phyloP scores from a whole-genome alignment of 1,140 invertebrate genomes.

The Drosophila equinoxialis region DNA sequence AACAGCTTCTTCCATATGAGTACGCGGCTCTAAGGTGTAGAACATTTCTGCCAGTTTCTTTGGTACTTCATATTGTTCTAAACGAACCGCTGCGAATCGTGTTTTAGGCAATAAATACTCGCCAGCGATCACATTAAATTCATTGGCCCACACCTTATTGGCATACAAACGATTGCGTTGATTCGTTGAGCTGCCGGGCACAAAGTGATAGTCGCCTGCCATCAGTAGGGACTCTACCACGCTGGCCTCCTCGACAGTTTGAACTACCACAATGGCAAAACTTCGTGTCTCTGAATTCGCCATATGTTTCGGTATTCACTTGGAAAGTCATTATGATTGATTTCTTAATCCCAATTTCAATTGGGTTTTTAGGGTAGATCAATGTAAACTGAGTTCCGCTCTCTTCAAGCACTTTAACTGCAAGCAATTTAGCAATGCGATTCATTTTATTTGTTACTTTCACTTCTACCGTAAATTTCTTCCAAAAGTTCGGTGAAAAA shows the following conservation, averaged over 20 bases:
- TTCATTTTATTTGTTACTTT: conserved; percentile 80
- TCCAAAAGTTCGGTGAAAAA: conserved; percentile 75
- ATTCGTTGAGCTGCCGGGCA: conserved; percentile 13
- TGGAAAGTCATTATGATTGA: conserved; percentile 37
- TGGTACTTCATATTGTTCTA: conserved; percentile 85
- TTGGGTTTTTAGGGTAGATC: conserved; percentile 25
- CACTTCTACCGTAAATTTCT: conserved; percentile 71
- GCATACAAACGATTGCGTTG: conserved; percentile 64
- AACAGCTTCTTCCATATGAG: conserved; percentile 70
- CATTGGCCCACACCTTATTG: conserved; percentile 71
- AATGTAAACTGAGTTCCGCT: conserved; percentile 72
- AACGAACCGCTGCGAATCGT: conserved; percentile 79
- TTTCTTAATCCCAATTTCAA: not conserved
- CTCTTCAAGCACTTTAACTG: conserved; percentile 68
- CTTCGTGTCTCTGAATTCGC: conserved; percentile 83
- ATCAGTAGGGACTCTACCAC: conserved; percentile 33
- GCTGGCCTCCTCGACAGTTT: conserved; percentile 16
- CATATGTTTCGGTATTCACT: conserved; percentile 84
- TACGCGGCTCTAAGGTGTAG: conserved; percentile 81
- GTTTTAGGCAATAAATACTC: conserved; percentile 84
- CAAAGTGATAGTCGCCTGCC: conserved; percentile 34
- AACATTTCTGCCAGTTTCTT: conserved; percentile 84
- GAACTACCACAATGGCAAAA: conserved; percentile 42
- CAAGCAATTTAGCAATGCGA: conserved; percentile 60
- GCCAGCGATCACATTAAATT: conserved; percentile 84